phyloP scores from a whole-genome alignment of 2,888 invertebrate species.

The Mantis religiosa region DNA sequence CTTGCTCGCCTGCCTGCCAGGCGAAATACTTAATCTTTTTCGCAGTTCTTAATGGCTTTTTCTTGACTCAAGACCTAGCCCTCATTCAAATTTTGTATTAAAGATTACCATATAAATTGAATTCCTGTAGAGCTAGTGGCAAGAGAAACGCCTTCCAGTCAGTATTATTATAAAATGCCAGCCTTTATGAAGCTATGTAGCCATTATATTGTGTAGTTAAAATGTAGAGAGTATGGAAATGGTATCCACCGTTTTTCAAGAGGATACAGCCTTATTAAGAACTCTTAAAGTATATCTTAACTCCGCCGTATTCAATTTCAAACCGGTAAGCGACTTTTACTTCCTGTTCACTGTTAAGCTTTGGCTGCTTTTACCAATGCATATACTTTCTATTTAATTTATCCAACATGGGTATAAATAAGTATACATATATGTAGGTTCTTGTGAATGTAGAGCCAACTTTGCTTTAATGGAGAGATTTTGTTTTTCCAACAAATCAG shows the following conservation, averaged over 20 bases:
- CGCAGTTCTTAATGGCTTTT: slow-evolving; percentile 16
- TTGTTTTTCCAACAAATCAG: no score
- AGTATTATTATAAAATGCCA: slow-evolving; percentile 10
- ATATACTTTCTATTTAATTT: no score
- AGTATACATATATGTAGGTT: no score
- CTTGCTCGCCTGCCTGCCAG: neutral
- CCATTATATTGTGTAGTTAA: slow-evolving; percentile 7
- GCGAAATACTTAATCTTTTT: slow-evolving; percentile 12
- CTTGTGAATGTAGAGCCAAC: no score
- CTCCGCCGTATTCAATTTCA: neutral
- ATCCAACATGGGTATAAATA: no score
- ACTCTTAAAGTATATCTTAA: neutral
- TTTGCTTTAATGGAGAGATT: no score
- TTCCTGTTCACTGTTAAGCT: no score
- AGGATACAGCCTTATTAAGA: neutral
- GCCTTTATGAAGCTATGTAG: neutral
- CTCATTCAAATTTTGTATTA: slow-evolving; percentile 16
- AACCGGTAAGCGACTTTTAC: no score
- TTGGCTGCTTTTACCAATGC: no score
- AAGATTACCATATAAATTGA: slow-evolving; percentile 30
- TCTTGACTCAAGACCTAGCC: neutral
- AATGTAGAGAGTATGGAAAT: neutral
- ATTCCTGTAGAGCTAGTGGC: slow-evolving; percentile 15
- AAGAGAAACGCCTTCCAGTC: neutral
- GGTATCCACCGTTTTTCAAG: neutral